Base-by-base conservation (phyloP, 2,888 invertebrate genomes). In the Drosophila emarginata region DNA sequence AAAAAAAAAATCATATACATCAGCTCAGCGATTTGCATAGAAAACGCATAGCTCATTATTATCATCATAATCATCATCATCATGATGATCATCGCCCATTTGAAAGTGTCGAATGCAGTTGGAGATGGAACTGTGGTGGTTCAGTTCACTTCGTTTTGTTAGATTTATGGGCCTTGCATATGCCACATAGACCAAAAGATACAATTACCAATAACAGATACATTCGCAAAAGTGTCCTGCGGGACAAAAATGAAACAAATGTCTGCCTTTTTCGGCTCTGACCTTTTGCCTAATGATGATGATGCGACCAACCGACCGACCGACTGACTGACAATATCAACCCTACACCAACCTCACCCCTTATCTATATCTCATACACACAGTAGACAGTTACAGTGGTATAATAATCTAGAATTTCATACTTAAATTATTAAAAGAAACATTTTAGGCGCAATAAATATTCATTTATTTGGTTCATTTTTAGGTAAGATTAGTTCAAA, bases 21-120 rank as follows among this genome's bases (percentile, higher is more conserved):
- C 53, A 39, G 57, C 51, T 39, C 59, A 40, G 28, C 40, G 59
- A 84, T 83, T 83, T 87, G 76, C 86, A 87, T 87, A 82, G 76
- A 84, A 87, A 85, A 67, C 78, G 77, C 81, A 82, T 87, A 82
- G 88, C 83, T 84, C 88, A 84, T 86, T 83, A 87, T 82, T 83
- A 78, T 68, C 40, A 2, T 40, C 15, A 14, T 14, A 0, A 14
- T 18, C 14, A 45, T 18, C 12, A 45, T 45, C 18, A 45, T 32
- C 2, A 15, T 15, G 2, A 15, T 21, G 4, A 45, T 45, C 45
- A 45, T 14, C 15, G 68, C 72, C 69, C 72, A 52, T 52, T 45
- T 14, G 45, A 40, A 54, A 54, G 85, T 84, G 82, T 83, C 87
- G 82, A 84, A 81, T 81, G 63, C 58, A 40, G 21, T 9, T n/a